Evolutionary conservation across 2,797 vertebrate genomes (phyloP).

Genomic region (Enteromius afrohamiltoni): DNA sequence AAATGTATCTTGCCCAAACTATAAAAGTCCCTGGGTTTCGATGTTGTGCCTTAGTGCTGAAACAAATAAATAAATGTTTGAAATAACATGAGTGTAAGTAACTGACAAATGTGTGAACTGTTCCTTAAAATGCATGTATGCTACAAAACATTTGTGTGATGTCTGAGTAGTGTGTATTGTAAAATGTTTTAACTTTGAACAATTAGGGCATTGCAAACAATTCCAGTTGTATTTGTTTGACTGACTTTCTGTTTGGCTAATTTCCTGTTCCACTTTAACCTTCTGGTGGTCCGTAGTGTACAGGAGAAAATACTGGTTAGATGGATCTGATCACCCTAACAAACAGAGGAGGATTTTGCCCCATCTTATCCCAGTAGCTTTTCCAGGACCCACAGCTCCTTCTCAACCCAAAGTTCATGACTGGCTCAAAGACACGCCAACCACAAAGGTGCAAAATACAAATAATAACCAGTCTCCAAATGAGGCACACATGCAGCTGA

Average conservation of each 20-base stretch:
- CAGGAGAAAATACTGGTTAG: slow-evolving; percentile 79
- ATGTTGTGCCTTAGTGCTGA: neutral
- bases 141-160: slow-evolving; percentile 15
- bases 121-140: slow-evolving; percentile 27
- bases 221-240: slow-evolving; percentile 43
- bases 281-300: slow-evolving; percentile 76
- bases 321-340: slow-evolving; percentile 75
- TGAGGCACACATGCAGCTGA: slow-evolving; percentile 36
- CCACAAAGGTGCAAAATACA: neutral
- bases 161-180: slow-evolving; percentile 21
- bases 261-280: slow-evolving; percentile 74
- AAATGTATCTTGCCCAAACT: neutral
- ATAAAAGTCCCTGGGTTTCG: neutral
- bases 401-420: slow-evolving; percentile 27
- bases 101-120: neutral
- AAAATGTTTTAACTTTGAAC: slow-evolving; percentile 4
- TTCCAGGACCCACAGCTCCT: slow-evolving; percentile 54
- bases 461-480: neutral
- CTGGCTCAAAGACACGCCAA: slow-evolving; percentile 36
- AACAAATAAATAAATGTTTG: neutral
- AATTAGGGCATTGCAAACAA: slow-evolving; percentile 30
- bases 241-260: slow-evolving; percentile 68
- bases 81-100: neutral
- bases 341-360: slow-evolving; percentile 73
- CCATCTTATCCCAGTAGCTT: slow-evolving; percentile 66